These are phyloP conservation scores for Anoplius nigerrimus DNA, from an alignment of 2,888 invertebrate genomes.

Conservation along the genomic window DNA sequence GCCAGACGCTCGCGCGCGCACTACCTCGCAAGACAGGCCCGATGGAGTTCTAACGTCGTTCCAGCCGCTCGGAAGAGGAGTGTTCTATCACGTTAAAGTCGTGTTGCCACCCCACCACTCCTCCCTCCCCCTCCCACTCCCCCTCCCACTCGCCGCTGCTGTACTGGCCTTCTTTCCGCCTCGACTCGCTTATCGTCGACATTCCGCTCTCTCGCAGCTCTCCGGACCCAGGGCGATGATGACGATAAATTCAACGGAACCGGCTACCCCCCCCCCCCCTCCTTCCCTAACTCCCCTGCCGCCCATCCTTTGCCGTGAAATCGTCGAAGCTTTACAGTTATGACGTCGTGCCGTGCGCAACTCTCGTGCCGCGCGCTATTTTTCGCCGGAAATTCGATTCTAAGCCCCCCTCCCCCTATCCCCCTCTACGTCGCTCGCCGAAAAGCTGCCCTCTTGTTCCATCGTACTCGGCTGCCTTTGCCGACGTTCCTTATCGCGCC, in stretches of 20 bases:
- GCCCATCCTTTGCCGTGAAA: too few species aligned
- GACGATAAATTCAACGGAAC: too few species aligned
- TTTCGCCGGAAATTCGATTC: too few species aligned
- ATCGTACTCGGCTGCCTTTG: too few species aligned
- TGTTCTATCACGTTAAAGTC: neutral
- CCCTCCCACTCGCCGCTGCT: too few species aligned
- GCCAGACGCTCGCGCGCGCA: neutral
- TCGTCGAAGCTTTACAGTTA: slow-evolving; percentile 1
- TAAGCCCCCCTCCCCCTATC: too few species aligned
- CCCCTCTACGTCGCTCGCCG: too few species aligned
- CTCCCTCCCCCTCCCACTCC: neutral
- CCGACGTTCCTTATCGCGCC: too few species aligned
- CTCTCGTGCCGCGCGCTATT: too few species aligned
- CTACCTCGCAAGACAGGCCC: neutral
- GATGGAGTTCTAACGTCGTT: slow-evolving; percentile 13
- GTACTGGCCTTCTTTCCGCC: neutral
- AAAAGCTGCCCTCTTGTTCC: too few species aligned
- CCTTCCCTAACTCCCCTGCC: too few species aligned
- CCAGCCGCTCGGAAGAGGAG: neutral
- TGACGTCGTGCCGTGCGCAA: too few species aligned
- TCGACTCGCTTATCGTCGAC: neutral
- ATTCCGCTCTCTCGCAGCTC: neutral
- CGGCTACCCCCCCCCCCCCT: neutral
- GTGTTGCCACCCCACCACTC: neutral
- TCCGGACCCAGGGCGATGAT: neutral